Evolutionary conservation across 2,113 vertebrate genomes (phyloP), one percentile per base, ranked within the genome.

Genomic region (Coryphaenoides rupestris): DNA sequence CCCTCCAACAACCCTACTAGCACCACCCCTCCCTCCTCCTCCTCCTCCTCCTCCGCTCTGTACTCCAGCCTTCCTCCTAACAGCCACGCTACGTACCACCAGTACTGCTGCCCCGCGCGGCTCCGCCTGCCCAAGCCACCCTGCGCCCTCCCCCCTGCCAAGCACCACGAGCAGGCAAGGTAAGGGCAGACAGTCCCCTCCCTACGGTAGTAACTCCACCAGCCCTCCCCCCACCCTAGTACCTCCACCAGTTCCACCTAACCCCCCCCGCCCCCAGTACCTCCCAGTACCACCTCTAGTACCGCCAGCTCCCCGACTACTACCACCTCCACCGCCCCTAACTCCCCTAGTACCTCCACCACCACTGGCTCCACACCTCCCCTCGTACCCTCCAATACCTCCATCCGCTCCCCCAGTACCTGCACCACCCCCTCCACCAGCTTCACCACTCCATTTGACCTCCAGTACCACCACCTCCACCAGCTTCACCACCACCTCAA

Each of bases 81-180:
- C 87, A 89, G 89, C 91, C 92, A 92, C 91, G 89, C 91, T 90
- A 92, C 90, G 90, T 93, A 92, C 87, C 94, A 95, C 93, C 94
- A 94, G 93, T 95, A 93, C 90, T 94, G 93, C 93, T 94, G 93
- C 85, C 92, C 92, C 86, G 90, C 93, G 86, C 90, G 93, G 86
- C 91, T 91, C 84, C 91, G 91, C 89, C 93, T 92, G 90, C 90
- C 91, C 91, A 89, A 90, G 92, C 92, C 92, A 88, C 90, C 92
- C 88, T 90, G 86, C 89, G 90, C 83, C 63, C 90, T 93, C 89
- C 91, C 89, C 88, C 88, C 90, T 55, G 76, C 81, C 86, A 86
- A 85, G 85, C 77, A 83, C 76, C 76, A 84, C 81, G 87, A 92
- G 90, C 92, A 93, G 92, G 90, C 92, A 93, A 95, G 93, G 93